Evolutionary conservation across 2,797 vertebrate genomes (phyloP).

Genomic region (Aulostomus chinensis): DNA sequence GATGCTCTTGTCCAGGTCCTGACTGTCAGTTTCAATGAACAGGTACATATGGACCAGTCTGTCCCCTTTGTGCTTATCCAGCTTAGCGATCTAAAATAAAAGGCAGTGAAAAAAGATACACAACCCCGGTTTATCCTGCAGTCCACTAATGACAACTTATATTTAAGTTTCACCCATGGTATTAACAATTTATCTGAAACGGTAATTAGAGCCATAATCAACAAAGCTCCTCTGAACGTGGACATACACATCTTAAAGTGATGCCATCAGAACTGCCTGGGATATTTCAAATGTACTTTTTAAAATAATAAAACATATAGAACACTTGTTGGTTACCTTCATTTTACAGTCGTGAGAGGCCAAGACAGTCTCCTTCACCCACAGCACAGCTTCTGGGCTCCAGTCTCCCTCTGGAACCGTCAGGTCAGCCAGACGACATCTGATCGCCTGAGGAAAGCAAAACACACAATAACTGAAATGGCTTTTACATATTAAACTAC

Average conservation of each 20-base stretch:
- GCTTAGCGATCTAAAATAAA: constrained; percentile 80
- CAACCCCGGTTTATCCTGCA: neutral
- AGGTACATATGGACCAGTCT: constrained; percentile 83
- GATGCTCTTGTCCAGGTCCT: constrained; percentile 79
- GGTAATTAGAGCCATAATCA: too few relatives aligned
- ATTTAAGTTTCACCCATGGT: neutral
- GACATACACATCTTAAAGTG: too few relatives aligned
- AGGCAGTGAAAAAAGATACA: neutral
- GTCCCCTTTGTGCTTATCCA: constrained; percentile 71
- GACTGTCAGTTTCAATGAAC: constrained; percentile 73
- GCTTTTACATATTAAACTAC: too few relatives aligned
- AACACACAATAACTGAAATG: too few relatives aligned
- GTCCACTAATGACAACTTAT: neutral
- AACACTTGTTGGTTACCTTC: too few relatives aligned
- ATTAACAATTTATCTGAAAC: too few relatives aligned
- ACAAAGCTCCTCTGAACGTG: too few relatives aligned
- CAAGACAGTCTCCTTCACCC: constrained; percentile 84
- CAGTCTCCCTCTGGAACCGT: constrained; percentile 82
- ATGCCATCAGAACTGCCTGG: too few relatives aligned
- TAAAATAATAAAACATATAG: too few relatives aligned
- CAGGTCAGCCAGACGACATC: constrained; percentile 87
- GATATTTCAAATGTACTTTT: too few relatives aligned
- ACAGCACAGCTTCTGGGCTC: constrained; percentile 86
- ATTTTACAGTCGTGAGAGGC: constrained; percentile 85
- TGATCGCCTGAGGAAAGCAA: constrained; percentile 79